Base-by-base conservation (phyloP, 2,797 vertebrate species). In the Tapera naevia region DNA sequence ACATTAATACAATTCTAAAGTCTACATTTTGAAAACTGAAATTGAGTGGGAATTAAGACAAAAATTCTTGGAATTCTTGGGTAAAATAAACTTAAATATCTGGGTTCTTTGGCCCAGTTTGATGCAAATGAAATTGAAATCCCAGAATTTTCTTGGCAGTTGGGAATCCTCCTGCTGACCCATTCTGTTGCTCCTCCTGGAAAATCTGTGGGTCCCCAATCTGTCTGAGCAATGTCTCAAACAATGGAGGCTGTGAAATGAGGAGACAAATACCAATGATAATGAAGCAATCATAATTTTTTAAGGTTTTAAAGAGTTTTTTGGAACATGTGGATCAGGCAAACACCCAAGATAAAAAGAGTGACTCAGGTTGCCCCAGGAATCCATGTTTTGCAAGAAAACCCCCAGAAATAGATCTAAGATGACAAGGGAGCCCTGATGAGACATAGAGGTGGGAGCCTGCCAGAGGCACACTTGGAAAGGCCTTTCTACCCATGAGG, bases 231-330 rank as follows among this genome's bases (percentile, higher is more conserved):
- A 80, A 18, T 6, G 11, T 25, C 24, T 39, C 1, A 3, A 69
- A 19, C 15, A 69, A 7, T 3, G 4, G 74, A n/a, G 25, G 23
- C 51, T 60, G 18, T 32, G 33, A 35, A 22, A 10, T 57, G 64
- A 51, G 19, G 43, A 17, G 11, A 11, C 22, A n/a, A 57, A n/a
- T 37, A 48, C 15, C 1, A 0, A 17, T 1, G 5, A 12, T 33
- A 53, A 74, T 13, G 25, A 62, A 74, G 7, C 12, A 75, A 30
- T 46, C 7, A 5, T 21, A 9, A 39, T 54, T 32, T 32, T 65
- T 30, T n/a, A n/a, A 64, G 43, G 10, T 17, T 81, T 64, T 56
- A 13, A 53, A 22, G 23, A 53, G 8, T n/a, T 1, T 43, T 54
- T 73, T 70, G 50, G 32, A 86, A 27, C 33, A 35, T 0, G 0